Conservation (phyloP, 2,113 vertebrate species). For the Neogobius melanostomus region DNA sequence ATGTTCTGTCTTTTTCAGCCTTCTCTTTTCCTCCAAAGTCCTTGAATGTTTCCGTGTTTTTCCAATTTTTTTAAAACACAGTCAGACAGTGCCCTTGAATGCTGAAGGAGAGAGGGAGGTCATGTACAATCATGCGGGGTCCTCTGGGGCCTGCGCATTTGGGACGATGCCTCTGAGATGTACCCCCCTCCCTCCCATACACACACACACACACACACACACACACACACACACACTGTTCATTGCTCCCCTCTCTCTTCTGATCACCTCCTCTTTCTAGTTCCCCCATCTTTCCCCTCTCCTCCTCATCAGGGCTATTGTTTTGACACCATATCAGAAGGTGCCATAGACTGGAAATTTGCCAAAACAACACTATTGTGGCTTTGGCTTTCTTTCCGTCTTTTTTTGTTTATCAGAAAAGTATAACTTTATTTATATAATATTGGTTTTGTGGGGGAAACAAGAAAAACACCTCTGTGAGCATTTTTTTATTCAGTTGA, state of each 20-base stretch:
- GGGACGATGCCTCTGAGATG: constrained; percentile 61
- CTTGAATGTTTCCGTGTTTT: constrained; percentile 1
- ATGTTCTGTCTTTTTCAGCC: neutral
- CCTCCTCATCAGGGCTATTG: neutral
- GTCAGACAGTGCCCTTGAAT: constrained; percentile 57
- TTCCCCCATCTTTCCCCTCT: neutral
- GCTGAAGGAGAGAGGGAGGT: constrained; percentile 55
- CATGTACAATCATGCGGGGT: constrained; percentile 56
- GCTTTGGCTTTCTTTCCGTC: too few species aligned
- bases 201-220: too few species aligned
- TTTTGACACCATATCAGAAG: neutral
- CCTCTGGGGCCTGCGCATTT: constrained; percentile 57
- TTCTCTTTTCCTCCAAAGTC: neutral
- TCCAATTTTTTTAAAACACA: constrained; percentile 30
- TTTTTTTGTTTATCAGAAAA: too few species aligned
- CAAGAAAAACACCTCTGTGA: too few species aligned
- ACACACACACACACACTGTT: neutral
- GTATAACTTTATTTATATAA: too few species aligned
- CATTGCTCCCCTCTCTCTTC: neutral
- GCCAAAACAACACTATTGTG: too few species aligned
- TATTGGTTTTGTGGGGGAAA: too few species aligned
- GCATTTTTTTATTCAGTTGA: too few species aligned
- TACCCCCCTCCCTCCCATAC: constrained; percentile 1
- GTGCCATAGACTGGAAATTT: neutral
- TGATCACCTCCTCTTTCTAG: neutral